phyloP scores from a whole-genome alignment of 2,888 invertebrate genomes.

The Drosophila gaucha region DNA sequence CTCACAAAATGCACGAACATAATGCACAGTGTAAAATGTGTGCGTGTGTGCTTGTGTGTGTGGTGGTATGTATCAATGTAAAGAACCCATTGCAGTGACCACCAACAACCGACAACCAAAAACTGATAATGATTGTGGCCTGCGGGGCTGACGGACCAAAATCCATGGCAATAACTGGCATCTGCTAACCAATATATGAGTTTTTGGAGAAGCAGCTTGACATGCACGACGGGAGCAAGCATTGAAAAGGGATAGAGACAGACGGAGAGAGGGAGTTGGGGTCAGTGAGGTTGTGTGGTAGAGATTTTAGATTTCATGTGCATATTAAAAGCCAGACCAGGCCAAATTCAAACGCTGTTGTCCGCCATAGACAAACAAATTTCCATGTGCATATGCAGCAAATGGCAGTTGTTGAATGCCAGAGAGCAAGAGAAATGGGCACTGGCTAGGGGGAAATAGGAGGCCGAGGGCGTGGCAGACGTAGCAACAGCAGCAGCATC shows the following conservation, averaged over 20 bases:
- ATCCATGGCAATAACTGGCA: conserved; percentile 75
- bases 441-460: neutral
- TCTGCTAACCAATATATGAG: conserved; percentile 63
- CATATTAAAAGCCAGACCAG: conserved; percentile 68
- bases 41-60: conserved; percentile 5
- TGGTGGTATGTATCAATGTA: conserved; percentile 27
- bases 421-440: neutral
- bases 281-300: conserved; percentile 1
- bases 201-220: conserved; percentile 30
- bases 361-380: conserved; percentile 71
- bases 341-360: conserved; percentile 66
- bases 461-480: conserved; percentile 24
- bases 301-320: conserved; percentile 65
- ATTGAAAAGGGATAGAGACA: conserved; percentile 1
- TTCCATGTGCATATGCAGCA: conserved; percentile 66
- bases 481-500: conserved; percentile 52
- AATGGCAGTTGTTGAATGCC: conserved; percentile 49
- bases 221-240: conserved; percentile 4
- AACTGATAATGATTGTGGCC: conserved; percentile 80
- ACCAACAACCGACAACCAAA: conserved; percentile 56
- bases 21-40: conserved; percentile 40
- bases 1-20: conserved; percentile 34
- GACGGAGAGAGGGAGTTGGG: neutral
- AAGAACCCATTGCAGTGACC: conserved; percentile 25
- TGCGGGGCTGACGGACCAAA: conserved; percentile 55